Percentiles rank a stretch among this genome's conserved stretches.
phyloP scores from a whole-genome alignment of 1,140 invertebrate genomes.

The Bombus superbus region DNA sequence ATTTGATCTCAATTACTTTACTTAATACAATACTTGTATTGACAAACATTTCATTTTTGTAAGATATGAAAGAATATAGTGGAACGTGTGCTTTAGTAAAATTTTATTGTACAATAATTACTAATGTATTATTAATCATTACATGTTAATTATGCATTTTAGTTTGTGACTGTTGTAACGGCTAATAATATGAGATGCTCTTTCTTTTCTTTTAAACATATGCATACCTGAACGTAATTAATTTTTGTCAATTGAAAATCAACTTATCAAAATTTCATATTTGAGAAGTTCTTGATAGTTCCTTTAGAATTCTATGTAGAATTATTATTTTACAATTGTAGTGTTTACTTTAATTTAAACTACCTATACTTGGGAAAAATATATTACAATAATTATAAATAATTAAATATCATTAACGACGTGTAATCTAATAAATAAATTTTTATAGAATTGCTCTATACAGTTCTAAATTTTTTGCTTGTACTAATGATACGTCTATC shows the following conservation, averaged over 20 bases:
- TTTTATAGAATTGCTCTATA: neutral
- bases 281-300: too few relatives aligned
- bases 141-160: neutral
- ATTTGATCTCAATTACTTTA: neutral
- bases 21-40: neutral
- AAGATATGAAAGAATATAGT: slow-evolving; percentile 21
- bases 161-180: neutral
- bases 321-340: slow-evolving; percentile 12
- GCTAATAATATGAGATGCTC: neutral
- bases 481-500: slow-evolving; percentile 1
- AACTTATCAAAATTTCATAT: neutral
- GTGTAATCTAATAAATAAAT: slow-evolving; percentile 19
- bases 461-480: neutral
- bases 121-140: neutral
- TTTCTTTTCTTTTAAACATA: neutral
- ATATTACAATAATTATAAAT: slow-evolving; percentile 6
- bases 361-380: slow-evolving; percentile 1
- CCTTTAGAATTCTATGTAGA: neutral
- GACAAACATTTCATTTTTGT: slow-evolving; percentile 5
- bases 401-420: neutral
- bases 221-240: neutral
- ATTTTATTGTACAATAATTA: slow-evolving; percentile 7
- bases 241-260: neutral
- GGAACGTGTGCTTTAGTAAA: neutral
- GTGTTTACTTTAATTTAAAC: slow-evolving; percentile 10